A percentile compares a stretch with the other conserved stretches of the same genome.
These are phyloP conservation scores for Anableps anableps DNA, from an alignment of 2,797 vertebrate genomes.

Conservation along the genomic window DNA sequence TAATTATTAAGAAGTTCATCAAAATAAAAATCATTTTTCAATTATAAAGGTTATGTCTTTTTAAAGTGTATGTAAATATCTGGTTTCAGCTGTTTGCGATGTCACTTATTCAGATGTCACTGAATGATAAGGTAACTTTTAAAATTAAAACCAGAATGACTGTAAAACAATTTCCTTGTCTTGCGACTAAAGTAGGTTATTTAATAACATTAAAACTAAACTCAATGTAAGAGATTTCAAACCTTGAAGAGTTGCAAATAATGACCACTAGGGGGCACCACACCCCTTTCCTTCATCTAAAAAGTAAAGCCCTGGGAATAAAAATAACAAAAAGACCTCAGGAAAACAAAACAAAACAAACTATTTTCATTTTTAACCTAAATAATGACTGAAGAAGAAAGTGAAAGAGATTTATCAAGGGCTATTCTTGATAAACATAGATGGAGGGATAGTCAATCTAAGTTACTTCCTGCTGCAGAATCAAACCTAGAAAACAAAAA, in stretches of 20 bases:
- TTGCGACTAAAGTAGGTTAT: neutral
- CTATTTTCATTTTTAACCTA: neutral
- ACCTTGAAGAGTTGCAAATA: neutral
- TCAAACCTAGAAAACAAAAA: neutral
- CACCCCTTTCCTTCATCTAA: constrained; percentile 4
- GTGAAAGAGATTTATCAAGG: neutral
- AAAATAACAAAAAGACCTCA: constrained; percentile 13
- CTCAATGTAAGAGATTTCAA: neutral
- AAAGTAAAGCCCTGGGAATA: neutral
- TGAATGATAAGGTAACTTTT: neutral
- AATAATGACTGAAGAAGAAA: neutral
- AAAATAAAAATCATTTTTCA: too few species aligned
- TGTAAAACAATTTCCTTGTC: neutral
- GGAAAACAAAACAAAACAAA: constrained; percentile 16
- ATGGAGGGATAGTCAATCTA: neutral
- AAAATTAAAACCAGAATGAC: neutral
- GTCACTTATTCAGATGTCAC: neutral
- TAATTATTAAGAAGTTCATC: too few species aligned
- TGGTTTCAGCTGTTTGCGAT: neutral
- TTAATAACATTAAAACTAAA: neutral
- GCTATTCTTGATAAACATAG: neutral
- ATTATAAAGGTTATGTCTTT: neutral
- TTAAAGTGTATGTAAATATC: neutral
- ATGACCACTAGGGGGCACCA: constrained; percentile 63
- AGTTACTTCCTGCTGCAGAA: neutral